Evolutionary conservation across 2,888 invertebrate genomes (phyloP), one percentile per base, ranked within the genome.

Genomic region (Lasioglossum malachurum): DNA sequence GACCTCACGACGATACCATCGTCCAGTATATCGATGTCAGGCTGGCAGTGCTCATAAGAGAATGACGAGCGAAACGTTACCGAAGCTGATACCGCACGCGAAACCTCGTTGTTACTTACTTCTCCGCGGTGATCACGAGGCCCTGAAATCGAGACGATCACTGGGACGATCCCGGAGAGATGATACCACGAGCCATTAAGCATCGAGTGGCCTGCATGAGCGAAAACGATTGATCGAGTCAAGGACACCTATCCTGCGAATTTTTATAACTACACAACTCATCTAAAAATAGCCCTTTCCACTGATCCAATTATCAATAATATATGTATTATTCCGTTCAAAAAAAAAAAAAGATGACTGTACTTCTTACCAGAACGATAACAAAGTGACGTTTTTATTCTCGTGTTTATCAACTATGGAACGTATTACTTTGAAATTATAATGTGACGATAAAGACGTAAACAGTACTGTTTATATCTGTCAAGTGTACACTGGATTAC

Each of bases 1-100:
- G 81, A 85, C 73, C 72, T 80, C 83, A 77, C 41, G 8, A 38
- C 57, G 74, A 73, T 82, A 77, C 77, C 35, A 72, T 71, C 44
- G 82, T 76, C 64, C 64, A 69, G 76, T 83, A 78, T 80, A 82
- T 81, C 80, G 84, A 80, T 84, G 80, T 80, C 87, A 80, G 78
- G 69, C 38, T 12, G 60, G 60, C 16, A 16, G 2, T 64, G 64
- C n/a, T 35, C 64, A 44, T 46, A 60, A 79, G 73, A 75, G 73
- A 19, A 31, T 57, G 67, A 19, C 85, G 38, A 69, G 71, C 69
- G 81, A 76, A 89, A 87, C 78, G 75, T 78, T 85, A 71, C 53
- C 35, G 78, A 78, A 78, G 78, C 71, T 35, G 86, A 81, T 75
- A 86, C 41, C 49, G 53, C 67, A 41, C 35, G 12, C n/a, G 57